Evolutionary conservation across 2,888 invertebrate species (phyloP).

Genomic region (Scaptomyza parva): DNA sequence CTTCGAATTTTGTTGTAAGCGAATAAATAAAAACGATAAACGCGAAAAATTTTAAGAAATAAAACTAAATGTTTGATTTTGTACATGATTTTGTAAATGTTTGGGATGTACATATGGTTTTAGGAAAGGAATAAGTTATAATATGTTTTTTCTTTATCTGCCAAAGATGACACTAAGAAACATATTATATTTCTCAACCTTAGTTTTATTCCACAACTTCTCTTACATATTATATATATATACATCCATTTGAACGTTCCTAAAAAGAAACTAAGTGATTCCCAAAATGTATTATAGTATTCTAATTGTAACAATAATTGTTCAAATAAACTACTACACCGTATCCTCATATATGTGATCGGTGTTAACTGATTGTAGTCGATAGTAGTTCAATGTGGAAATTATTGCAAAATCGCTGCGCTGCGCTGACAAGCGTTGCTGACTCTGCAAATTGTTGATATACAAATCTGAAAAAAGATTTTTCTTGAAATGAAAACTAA

Average conservation of each 20-base stretch:
- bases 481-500: constrained; percentile 11
- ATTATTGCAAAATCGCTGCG: constrained; percentile 32
- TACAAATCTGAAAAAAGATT: constrained; percentile 46
- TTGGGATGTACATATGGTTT: too few relatives aligned
- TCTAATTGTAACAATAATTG: background rate
- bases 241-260: too few relatives aligned
- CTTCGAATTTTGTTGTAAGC: constrained; percentile 5
- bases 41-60: background rate
- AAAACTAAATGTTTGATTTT: background rate
- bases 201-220: background rate
- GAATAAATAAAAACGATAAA: constrained; percentile 14
- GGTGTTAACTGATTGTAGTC: background rate
- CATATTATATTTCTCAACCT: too few relatives aligned
- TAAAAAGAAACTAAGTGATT: background rate
- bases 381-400: too few relatives aligned
- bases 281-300: background rate
- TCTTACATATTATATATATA: background rate
- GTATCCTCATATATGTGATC: background rate
- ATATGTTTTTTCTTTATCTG: too few relatives aligned
- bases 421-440: constrained; percentile 12
- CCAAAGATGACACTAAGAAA: background rate
- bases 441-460: constrained; percentile 56
- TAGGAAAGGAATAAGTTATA: too few relatives aligned
- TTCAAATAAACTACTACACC: constrained; percentile 2
- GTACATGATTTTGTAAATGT: too few relatives aligned